phyloP scores from a whole-genome alignment of 2,797 vertebrate genomes.

The Chromis chromis region DNA sequence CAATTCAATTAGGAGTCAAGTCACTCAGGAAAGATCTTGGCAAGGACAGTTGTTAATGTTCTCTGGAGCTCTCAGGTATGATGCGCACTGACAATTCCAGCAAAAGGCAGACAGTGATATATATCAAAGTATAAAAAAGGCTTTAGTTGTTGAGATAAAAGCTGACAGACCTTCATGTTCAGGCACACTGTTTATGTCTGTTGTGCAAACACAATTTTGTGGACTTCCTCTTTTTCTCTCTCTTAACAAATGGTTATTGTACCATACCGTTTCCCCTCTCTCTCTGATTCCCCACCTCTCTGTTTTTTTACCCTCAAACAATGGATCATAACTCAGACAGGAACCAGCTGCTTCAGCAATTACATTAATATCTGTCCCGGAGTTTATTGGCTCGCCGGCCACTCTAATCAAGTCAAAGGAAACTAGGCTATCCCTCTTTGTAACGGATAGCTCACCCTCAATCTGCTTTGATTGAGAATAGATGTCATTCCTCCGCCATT shows the following conservation, averaged over 20 bases:
- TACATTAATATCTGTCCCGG: conserved; percentile 72
- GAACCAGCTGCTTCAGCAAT: conserved; percentile 77
- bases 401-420: conserved; percentile 64
- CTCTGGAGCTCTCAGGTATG: conserved; percentile 1
- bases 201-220: conserved; percentile 51
- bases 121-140: conserved; percentile 3
- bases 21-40: neutral
- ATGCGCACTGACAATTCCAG: neutral
- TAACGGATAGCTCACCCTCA: conserved; percentile 41
- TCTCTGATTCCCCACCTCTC: conserved; percentile 25
- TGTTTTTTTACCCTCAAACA: conserved; percentile 54
- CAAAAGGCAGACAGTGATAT: neutral
- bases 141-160: conserved; percentile 7
- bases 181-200: conserved; percentile 23
- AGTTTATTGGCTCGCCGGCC: conserved; percentile 61
- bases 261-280: conserved; percentile 25
- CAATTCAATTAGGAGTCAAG: neutral
- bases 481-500: conserved; percentile 53
- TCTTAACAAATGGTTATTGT: conserved; percentile 63
- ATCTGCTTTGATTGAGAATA: conserved; percentile 47
- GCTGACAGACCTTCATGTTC: conserved; percentile 2
- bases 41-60: conserved; percentile 7
- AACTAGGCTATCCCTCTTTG: conserved; percentile 41
- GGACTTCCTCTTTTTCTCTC: conserved; percentile 65
- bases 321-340: conserved; percentile 69